Evolutionary conservation across 2,113 vertebrate species (phyloP).

Genomic region (Spilogale gracilis): DNA sequence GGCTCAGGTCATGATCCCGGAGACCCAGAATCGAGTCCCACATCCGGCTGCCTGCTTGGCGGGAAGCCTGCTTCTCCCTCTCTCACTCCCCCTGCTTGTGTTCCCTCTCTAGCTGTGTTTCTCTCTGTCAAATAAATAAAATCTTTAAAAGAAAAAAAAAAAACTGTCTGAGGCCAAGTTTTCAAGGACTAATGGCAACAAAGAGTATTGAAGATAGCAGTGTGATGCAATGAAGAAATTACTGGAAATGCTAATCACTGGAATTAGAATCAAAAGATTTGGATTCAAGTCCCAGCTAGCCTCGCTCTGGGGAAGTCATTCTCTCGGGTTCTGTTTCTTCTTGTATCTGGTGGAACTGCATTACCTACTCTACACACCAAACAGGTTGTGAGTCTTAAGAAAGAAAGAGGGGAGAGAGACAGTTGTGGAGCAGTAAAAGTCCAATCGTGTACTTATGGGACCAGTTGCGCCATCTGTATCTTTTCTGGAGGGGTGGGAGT

Average conservation of each 20-base stretch:
- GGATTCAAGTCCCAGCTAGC: conserved; percentile 42
- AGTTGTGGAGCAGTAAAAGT: background rate
- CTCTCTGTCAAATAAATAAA: too few species aligned
- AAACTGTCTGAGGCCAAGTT: background rate
- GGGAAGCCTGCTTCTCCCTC: too few species aligned
- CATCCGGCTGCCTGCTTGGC: too few species aligned
- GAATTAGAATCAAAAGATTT: conserved; percentile 41
- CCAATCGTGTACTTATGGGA: background rate
- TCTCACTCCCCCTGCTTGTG: too few species aligned
- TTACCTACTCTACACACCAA: conserved; percentile 27
- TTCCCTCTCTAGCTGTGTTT: too few species aligned
- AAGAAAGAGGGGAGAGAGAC: too few species aligned
- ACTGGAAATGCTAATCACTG: conserved; percentile 24
- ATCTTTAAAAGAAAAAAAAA: too few species aligned
- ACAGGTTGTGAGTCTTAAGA: conserved; percentile 16
- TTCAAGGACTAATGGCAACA: background rate
- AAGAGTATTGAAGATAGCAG: background rate
- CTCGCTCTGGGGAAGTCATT: background rate
- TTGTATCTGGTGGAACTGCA: background rate
- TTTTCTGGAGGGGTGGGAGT: background rate
- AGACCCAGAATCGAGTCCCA: too few species aligned
- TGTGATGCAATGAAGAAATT: background rate
- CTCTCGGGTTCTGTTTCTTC: conserved; percentile 40
- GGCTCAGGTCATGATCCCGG: too few species aligned
- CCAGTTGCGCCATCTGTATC: background rate